Base-by-base conservation (phyloP, 1,140 invertebrate genomes). In the Habropoda laboriosa region DNA sequence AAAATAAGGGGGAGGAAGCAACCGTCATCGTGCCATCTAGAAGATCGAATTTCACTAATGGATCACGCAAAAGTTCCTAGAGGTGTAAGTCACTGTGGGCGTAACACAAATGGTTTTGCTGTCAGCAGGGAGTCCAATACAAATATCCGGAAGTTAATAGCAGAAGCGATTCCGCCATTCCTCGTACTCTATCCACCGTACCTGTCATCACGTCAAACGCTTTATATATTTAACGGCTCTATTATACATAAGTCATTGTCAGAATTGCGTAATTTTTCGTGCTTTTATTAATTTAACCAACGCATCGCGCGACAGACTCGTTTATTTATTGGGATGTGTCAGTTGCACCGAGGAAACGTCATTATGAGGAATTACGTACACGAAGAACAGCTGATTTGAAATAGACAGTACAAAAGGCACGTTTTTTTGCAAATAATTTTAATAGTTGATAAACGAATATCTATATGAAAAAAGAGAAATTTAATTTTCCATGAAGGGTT, bases 41-140 rank as follows among this genome's bases (percentile, higher is more conserved):
- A 58, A 47, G 67, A 77, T 83, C 51, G 58, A 82, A 83, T 86
- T 86, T 86, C 66, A 45, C 58, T 87, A 87, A 88, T 88, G 84
- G 86, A 81, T 85, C 84, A 86, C 86, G 84, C 82, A 53, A 87
- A 85, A 82, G 78, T 79, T 74, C 13, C 21, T 40, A 24, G 49
- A 81, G 47, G 66, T 51, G 76, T 84, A 77, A 85, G 61, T 86
- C 76, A 86, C 24, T 32, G 57, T 49, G 72, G 60, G 73, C 51
- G 73, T 77, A 51, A 57, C 58, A 42, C 16, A 55, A 74, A 66
- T 75, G 55, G 61, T 60, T 49, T 27, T 45, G 35, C 78, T 76
- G 61, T 80, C 78, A 67, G 72, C 78, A 35, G 60, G 72, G 58
- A 80, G 40, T 18, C 49, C 45, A 67, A 64, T 80, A 58, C 78